A percentile compares a stretch with the other conserved stretches of the same genome.
These are phyloP conservation scores for Catharus bicknelli DNA, from an alignment of 2,113 vertebrate genomes.

Conservation along the genomic window DNA sequence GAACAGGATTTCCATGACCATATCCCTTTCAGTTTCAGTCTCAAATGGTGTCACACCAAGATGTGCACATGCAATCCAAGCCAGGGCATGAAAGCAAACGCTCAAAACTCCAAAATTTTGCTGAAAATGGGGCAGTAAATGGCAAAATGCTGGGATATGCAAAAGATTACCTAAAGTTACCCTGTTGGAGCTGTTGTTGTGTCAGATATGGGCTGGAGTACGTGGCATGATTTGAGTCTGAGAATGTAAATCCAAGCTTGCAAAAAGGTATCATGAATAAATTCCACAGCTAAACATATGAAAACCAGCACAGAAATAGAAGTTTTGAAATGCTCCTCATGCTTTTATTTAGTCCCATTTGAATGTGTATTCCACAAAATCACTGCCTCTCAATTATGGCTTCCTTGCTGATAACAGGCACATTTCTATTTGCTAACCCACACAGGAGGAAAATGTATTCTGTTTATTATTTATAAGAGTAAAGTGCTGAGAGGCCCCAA, in stretches of 20 bases:
- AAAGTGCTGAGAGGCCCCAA: conserved; percentile 18
- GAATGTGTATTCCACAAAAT: conserved; percentile 16
- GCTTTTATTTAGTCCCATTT: conserved; percentile 29
- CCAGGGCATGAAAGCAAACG: background rate
- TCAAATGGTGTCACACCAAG: background rate
- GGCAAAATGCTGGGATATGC: background rate
- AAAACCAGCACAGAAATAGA: background rate
- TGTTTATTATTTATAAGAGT: conserved; percentile 58
- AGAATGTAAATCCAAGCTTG: conserved; percentile 6
- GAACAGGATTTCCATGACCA: background rate
- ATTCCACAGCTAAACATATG: conserved; percentile 15
- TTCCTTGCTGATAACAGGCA: conserved; percentile 19
- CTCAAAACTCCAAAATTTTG: background rate
- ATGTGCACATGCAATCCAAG: background rate
- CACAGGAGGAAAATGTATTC: conserved; percentile 35
- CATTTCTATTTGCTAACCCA: conserved; percentile 14
- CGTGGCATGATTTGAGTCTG: background rate
- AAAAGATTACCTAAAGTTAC: background rate
- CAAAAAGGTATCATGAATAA: background rate
- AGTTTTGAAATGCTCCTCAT: conserved; percentile 6
- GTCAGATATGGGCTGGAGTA: background rate
- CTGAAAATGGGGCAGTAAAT: background rate
- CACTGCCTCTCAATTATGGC: conserved; percentile 20
- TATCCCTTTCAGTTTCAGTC: background rate
- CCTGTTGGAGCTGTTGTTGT: background rate